Evolutionary conservation across 2,113 vertebrate species (phyloP), one percentile per base, ranked within the genome.

Genomic region (Tylochromis polylepis): DNA sequence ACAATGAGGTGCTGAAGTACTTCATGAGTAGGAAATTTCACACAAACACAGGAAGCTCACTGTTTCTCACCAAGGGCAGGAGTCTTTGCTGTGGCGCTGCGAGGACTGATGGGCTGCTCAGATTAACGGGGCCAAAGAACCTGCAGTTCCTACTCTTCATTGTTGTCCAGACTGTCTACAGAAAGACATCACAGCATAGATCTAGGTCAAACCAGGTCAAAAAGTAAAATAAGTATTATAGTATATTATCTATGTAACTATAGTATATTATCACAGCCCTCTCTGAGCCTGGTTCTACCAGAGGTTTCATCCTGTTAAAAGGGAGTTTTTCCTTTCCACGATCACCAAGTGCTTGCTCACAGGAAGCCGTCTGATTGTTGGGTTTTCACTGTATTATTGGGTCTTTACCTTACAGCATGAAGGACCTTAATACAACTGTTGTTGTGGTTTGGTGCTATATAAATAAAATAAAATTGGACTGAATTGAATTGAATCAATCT

Each of bases 21-120:
- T 95, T 90, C 87, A 95, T 91, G 85, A 85, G 91, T 93, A 95
- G 96, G 96, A 97, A 97, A 93, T 93, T 87, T 91, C 89, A 95
- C 95, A 97, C 96, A 97, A 97, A 97, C 96, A 96, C 95, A 96
- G 96, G 96, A 97, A 96, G 95, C 90, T 83, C 84, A 62, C 94
- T 56, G 92, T 96, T 96, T 95, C 95, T 94, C 93, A 85, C 90
- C 41, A 70, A 93, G 88, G 88, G 88, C 92, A 88, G 84, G 93
- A 95, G 94, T 87, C 90, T 92, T 51, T 88, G 85, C 89, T 27
- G 89, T 77, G 79, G 80, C 59, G 72, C 92, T 92, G 84, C 83
- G 79, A 53, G 34, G 88, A 81, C 94, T 93, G 95, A 96, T 96
- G 92, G 91, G 83, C 79, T 49, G 70, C 85, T 81, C 88, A 94